Evolutionary conservation across 1,140 invertebrate genomes (phyloP).

Genomic region (Meteorus sp.): DNA sequence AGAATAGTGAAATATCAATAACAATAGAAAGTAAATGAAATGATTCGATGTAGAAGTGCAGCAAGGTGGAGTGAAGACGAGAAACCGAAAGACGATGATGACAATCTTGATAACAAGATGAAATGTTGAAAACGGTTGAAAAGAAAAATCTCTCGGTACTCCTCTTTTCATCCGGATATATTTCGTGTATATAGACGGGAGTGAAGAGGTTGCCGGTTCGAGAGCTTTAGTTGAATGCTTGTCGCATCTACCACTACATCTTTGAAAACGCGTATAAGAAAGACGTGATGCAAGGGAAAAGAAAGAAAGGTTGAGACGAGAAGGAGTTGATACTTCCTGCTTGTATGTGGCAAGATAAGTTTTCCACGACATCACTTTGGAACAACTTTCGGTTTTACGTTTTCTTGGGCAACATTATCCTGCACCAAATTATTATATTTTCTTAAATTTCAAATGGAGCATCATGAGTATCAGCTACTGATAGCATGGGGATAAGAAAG

Average conservation of each 20-base stretch:
- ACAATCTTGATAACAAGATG: conserved; percentile 1
- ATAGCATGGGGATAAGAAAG: too few species aligned
- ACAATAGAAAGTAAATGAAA: too few species aligned
- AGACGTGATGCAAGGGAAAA: neutral
- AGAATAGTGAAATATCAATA: too few species aligned
- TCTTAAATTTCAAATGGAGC: too few species aligned
- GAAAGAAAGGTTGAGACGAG: neutral
- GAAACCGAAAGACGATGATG: conserved; percentile 1
- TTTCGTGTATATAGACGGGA: neutral
- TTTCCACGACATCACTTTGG: neutral
- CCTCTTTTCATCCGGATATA: conserved; percentile 11
- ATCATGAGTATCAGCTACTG: too few species aligned
- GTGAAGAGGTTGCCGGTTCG: neutral
- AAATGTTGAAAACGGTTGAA: conserved; percentile 3
- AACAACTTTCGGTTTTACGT: neutral
- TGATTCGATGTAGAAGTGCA: conserved; percentile 2
- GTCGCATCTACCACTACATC: conserved; percentile 15
- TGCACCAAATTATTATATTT: neutral
- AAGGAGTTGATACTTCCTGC: conserved; percentile 2
- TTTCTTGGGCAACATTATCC: neutral
- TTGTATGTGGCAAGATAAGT: conserved; percentile 4
- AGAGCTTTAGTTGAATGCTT: conserved; percentile 18
- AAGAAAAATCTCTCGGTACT: conserved; percentile 11
- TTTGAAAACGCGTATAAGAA: neutral
- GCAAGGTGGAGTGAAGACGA: neutral